Conservation (phyloP, 2,113 vertebrate species). For the Eudyptes chrysolophus region DNA sequence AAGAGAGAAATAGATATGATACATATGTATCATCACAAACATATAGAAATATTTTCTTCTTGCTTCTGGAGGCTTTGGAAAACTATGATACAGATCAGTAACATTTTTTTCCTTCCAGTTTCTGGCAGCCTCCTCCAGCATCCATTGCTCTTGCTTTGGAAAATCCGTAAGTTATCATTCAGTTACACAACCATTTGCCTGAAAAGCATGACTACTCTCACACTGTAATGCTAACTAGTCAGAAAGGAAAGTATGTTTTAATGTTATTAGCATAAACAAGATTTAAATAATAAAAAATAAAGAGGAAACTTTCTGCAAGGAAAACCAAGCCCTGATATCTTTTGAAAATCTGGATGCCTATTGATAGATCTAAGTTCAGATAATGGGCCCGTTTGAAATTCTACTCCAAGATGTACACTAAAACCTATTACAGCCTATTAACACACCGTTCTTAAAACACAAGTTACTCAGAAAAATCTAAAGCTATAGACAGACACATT, state of each 20-base stretch:
- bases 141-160: not conserved
- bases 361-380: not conserved
- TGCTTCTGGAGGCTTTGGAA: not conserved
- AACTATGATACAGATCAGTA: not conserved
- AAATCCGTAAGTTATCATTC: not conserved
- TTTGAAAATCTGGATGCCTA: not conserved
- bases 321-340: not conserved
- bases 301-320: not conserved
- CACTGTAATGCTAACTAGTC: not conserved
- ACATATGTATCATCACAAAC: fast-evolving
- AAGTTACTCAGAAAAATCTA: not conserved
- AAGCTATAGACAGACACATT: not conserved
- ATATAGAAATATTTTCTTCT: not conserved
- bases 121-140: not conserved
- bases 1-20: not conserved
- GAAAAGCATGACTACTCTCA: not conserved
- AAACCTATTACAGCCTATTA: not conserved
- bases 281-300: not conserved
- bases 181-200: slow-evolving; percentile 26
- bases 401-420: not conserved
- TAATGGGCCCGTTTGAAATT: not conserved
- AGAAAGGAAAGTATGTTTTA: not conserved
- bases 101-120: not conserved
- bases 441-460: not conserved
- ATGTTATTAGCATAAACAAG: not conserved